Percentiles rank a stretch among this genome's conserved stretches.
phyloP scores from a whole-genome alignment of 2,113 vertebrate species.

The Protobothrops flavoviridis region DNA sequence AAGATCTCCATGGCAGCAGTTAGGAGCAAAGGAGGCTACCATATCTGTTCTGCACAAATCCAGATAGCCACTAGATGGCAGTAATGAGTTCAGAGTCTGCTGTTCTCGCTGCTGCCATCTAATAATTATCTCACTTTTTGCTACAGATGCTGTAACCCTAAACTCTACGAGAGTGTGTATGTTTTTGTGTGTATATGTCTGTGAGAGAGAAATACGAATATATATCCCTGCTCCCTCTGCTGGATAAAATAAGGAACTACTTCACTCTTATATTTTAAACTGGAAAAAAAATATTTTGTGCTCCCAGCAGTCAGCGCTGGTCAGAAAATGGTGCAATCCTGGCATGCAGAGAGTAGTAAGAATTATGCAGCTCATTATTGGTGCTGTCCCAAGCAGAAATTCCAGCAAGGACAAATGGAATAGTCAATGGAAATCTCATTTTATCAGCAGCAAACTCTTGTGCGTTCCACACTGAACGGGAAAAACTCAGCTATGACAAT shows the following conservation, averaged over 20 bases:
- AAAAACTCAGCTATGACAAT: not conserved
- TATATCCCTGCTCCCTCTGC: constrained; percentile 18
- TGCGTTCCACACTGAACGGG: not conserved
- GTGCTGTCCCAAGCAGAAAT: not conserved
- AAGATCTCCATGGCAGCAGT: not conserved
- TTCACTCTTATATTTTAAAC: not conserved
- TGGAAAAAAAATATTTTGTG: not conserved
- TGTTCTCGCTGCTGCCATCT: not conserved
- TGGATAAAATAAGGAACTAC: not conserved
- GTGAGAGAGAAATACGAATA: not conserved
- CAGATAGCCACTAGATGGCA: not conserved
- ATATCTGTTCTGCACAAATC: not conserved
- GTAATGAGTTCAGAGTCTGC: not conserved
- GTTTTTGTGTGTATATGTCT: not conserved
- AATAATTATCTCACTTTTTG: not conserved
- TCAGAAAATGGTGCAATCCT: constrained; percentile 12
- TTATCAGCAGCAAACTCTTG: not conserved
- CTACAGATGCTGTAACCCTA: not conserved
- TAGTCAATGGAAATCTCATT: not conserved
- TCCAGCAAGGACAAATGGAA: not conserved
- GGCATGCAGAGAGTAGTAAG: not conserved
- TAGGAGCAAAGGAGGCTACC: not conserved
- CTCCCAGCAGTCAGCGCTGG: not conserved
- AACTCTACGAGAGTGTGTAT: not conserved
- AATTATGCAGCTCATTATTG: constrained; percentile 2